Evolutionary conservation across 2,113 vertebrate species (phyloP).

Genomic region (Casuarius casuarius): DNA sequence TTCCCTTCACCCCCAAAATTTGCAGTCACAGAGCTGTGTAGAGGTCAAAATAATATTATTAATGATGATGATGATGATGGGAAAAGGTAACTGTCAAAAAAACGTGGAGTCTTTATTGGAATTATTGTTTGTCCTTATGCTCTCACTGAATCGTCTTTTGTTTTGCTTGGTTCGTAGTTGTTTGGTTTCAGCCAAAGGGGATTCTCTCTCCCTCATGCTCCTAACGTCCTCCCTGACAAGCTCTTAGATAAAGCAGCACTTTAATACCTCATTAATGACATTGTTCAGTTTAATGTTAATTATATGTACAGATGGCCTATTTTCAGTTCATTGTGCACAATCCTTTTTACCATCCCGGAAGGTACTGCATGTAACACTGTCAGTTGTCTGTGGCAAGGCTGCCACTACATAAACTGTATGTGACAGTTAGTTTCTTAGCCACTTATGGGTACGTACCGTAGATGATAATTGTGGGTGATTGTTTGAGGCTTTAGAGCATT

Average conservation of each 20-base stretch:
- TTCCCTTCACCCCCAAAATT: not conserved
- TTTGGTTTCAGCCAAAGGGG: conserved; percentile 1
- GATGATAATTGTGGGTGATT: not conserved
- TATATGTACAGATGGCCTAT: conserved; percentile 23
- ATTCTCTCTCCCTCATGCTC: not conserved
- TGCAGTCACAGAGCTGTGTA: not conserved
- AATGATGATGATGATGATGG: not conserved
- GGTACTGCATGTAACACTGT: rapidly evolving
- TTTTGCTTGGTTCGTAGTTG: not conserved
- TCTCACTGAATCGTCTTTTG: not conserved
- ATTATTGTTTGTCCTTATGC: not conserved
- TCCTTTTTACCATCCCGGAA: not conserved
- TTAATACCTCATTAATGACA: conserved; percentile 31
- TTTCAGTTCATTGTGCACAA: conserved; percentile 41
- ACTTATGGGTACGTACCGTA: not conserved
- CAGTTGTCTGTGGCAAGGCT: not conserved
- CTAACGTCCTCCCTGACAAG: not conserved
- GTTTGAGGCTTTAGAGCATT: not conserved
- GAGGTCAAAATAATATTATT: not conserved
- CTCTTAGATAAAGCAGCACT: not conserved
- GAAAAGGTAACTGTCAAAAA: not conserved
- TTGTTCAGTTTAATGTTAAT: conserved; percentile 8
- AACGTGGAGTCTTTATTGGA: rapidly evolving
- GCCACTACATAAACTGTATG: not conserved
- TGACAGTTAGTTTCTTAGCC: not conserved